These are phyloP conservation scores for Diabrotica balteata DNA, from an alignment of 2,888 invertebrate genomes.

Conservation along the genomic window DNA sequence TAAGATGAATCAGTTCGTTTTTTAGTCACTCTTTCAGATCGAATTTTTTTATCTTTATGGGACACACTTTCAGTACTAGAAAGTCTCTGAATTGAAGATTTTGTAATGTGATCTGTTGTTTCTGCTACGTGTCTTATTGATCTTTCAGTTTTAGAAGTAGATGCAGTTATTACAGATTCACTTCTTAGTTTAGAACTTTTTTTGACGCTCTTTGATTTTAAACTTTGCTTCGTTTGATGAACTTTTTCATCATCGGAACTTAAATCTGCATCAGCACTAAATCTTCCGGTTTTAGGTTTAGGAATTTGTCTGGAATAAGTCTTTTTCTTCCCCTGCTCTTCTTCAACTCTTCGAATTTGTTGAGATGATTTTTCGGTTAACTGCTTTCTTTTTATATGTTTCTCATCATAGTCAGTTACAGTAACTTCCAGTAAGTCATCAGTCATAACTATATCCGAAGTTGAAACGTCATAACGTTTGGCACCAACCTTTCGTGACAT, in stretches of 20 bases:
- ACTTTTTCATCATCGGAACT: conserved; percentile 55
- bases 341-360: conserved; percentile 28
- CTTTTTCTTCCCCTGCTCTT: conserved; percentile 26
- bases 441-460: conserved; percentile 58
- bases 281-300: conserved; percentile 19
- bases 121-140: not conserved
- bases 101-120: not conserved
- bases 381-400: conserved; percentile 8
- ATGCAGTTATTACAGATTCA: not conserved
- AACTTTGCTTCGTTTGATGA: conserved; percentile 38
- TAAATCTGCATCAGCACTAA: conserved; percentile 41
- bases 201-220: conserved; percentile 30
- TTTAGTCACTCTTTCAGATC: not conserved
- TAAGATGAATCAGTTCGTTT: not conserved
- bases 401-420: conserved; percentile 45
- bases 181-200: conserved; percentile 23
- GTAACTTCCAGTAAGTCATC: conserved; percentile 60
- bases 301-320: conserved; percentile 24
- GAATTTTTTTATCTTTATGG: not conserved
- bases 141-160: not conserved
- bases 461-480: conserved; percentile 38
- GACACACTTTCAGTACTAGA: conserved; percentile 14
- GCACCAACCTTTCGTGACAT: conserved; percentile 24
- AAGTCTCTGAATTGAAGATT: not conserved
- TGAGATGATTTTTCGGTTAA: conserved; percentile 7